Conservation (phyloP, 1,140 invertebrate species). For the Drosophila littoralis region DNA sequence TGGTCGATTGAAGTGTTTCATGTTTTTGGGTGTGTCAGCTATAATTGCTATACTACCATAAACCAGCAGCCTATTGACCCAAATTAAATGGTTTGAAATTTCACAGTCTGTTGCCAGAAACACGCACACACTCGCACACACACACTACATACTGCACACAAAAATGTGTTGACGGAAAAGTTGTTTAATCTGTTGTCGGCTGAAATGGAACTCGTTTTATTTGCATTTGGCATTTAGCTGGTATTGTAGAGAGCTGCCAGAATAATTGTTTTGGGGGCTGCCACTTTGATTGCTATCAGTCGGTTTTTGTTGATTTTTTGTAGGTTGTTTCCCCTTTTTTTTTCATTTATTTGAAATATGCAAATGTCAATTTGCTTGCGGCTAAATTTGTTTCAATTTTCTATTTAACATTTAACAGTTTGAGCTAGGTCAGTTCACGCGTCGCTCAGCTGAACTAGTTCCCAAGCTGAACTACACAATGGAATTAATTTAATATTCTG, state of each 20-base stretch:
- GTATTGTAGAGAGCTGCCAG: conserved; percentile 11
- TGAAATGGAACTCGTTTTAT: conserved; percentile 37
- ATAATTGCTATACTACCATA: conserved; percentile 24
- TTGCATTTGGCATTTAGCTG: conserved; percentile 27
- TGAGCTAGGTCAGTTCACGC: not conserved
- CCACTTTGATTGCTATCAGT: conserved; percentile 13
- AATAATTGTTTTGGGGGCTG: conserved; percentile 35
- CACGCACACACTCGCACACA: not conserved
- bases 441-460: not conserved
- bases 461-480: not conserved
- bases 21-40: conserved; percentile 16
- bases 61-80: conserved; percentile 40
- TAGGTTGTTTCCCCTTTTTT: not conserved
- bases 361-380: conserved; percentile 40
- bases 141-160: not conserved
- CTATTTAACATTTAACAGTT: conserved; percentile 7
- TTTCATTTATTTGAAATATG: conserved; percentile 33
- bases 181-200: conserved; percentile 48
- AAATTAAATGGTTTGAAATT: conserved; percentile 50
- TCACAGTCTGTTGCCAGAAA: conserved; percentile 31
- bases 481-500: conserved; percentile 9
- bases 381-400: conserved; percentile 40
- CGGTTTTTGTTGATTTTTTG: not conserved
- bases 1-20: conserved; percentile 35
- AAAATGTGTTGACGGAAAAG: conserved; percentile 22